A percentile compares a stretch with the other conserved stretches of the same genome.
Evolutionary conservation across 2,797 vertebrate species (phyloP).

Genomic region (Phrynocephalus forsythii): DNA sequence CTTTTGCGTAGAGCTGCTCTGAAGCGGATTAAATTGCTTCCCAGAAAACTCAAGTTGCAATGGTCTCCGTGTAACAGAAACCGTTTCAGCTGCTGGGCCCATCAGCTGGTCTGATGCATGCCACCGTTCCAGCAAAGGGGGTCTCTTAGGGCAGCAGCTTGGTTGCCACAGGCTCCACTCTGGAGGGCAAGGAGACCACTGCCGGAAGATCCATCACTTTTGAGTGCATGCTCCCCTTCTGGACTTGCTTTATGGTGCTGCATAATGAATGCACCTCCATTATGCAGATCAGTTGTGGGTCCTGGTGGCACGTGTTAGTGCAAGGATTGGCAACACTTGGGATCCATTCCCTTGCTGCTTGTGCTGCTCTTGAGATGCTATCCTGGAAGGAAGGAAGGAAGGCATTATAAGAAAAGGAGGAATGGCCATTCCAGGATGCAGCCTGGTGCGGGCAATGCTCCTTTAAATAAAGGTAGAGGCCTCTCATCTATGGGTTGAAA

Average conservation of each 20-base stretch:
- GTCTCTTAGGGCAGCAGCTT: background rate
- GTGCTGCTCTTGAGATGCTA: background rate
- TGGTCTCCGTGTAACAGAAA: background rate
- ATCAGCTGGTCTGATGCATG: constrained; percentile 22
- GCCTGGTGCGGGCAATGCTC: background rate
- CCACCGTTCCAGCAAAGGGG: background rate
- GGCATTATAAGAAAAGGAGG: no score
- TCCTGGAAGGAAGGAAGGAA: no score
- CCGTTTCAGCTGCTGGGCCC: constrained; percentile 19
- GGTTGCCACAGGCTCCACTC: background rate
- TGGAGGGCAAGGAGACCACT: background rate
- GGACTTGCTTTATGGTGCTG: background rate
- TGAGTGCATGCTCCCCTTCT: background rate
- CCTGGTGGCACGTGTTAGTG: background rate
- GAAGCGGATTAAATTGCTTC: constrained; percentile 2
- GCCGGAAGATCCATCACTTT: background rate
- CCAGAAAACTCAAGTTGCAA: constrained; percentile 22
- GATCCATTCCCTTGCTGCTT: background rate
- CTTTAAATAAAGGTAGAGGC: no score
- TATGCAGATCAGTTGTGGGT: no score
- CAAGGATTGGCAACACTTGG: no score
- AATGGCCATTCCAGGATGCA: no score
- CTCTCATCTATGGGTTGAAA: no score
- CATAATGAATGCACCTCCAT: accelerated
- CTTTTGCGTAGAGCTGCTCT: background rate